Evolutionary conservation across 2,113 vertebrate genomes (phyloP).

Genomic region (Potamarius usumacintae): DNA sequence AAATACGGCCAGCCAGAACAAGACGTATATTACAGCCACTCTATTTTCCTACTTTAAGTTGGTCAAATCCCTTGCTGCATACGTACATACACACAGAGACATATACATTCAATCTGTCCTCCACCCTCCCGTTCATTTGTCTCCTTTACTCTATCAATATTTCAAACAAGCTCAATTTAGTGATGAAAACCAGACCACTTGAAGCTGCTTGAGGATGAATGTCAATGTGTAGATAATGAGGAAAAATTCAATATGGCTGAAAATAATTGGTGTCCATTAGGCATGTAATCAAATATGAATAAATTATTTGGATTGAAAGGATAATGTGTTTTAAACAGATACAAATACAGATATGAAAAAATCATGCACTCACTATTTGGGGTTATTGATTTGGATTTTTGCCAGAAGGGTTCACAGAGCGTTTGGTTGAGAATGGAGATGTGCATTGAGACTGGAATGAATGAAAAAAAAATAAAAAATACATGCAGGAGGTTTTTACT

Average conservation of each 20-base stretch:
- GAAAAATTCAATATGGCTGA: neutral
- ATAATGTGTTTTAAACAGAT: neutral
- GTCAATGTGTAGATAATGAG: neutral
- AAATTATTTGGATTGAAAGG: neutral
- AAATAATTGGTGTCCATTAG: neutral
- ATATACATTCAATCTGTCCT: constrained; percentile 18
- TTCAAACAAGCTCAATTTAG: constrained; percentile 13
- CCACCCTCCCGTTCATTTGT: constrained; percentile 10
- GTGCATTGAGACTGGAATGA: neutral
- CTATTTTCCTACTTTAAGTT: constrained; percentile 58
- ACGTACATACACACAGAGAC: neutral
- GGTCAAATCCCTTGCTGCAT: constrained; percentile 49
- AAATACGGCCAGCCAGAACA: constrained; percentile 67
- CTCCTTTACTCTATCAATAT: constrained; percentile 27
- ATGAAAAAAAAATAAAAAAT: too few relatives aligned
- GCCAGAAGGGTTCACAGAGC: neutral
- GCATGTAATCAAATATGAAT: neutral
- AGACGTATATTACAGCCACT: constrained; percentile 60
- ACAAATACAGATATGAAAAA: neutral
- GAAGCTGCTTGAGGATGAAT: neutral
- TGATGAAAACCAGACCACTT: constrained; percentile 36
- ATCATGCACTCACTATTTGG: neutral
- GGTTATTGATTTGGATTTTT: neutral
- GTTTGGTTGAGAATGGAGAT: neutral
- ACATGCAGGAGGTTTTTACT: neutral